Evolutionary conservation across 2,888 invertebrate genomes (phyloP).

Genomic region (Tenthredo mesomela): DNA sequence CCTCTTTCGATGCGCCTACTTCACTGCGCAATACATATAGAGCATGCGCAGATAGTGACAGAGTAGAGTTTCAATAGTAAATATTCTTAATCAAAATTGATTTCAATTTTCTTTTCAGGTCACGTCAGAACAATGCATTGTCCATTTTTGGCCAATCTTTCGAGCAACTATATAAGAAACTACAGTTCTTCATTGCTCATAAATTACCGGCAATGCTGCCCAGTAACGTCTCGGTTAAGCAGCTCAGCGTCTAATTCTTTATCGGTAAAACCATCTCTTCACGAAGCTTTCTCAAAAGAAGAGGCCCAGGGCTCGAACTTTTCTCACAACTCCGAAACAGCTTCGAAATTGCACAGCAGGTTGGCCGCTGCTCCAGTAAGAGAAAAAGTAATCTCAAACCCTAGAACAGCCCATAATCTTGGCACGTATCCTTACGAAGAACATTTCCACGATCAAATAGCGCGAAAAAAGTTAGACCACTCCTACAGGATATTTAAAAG

Average conservation of each 20-base stretch:
- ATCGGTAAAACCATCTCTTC: not conserved
- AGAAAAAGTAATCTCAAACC: conserved; percentile 80
- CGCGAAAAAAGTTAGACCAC: conserved; percentile 95
- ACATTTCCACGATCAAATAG: conserved; percentile 94
- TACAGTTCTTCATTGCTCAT: conserved; percentile 88
- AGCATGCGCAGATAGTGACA: too few relatives aligned
- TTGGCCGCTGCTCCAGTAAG: conserved; percentile 73
- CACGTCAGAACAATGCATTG: conserved; percentile 85
- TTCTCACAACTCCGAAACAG: conserved; percentile 78
- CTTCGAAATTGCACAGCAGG: conserved; percentile 81
- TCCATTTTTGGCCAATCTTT: conserved; percentile 91
- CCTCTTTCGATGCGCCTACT: too few relatives aligned
- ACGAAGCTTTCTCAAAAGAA: conserved; percentile 38
- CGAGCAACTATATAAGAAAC: conserved; percentile 89
- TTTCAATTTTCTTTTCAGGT: not conserved
- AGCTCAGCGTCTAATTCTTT: conserved; percentile 65
- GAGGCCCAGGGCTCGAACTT: conserved; percentile 63
- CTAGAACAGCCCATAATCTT: not conserved
- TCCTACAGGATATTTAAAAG: conserved; percentile 97
- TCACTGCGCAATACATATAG: too few relatives aligned
- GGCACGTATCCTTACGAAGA: conserved; percentile 88
- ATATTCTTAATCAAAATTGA: too few relatives aligned
- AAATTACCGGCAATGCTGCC: conserved; percentile 90
- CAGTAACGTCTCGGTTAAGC: conserved; percentile 84
- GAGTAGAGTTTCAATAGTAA: too few relatives aligned